These are phyloP conservation scores for Pteromalus puparum DNA, from an alignment of 1,140 invertebrate species.

Conservation along the genomic window DNA sequence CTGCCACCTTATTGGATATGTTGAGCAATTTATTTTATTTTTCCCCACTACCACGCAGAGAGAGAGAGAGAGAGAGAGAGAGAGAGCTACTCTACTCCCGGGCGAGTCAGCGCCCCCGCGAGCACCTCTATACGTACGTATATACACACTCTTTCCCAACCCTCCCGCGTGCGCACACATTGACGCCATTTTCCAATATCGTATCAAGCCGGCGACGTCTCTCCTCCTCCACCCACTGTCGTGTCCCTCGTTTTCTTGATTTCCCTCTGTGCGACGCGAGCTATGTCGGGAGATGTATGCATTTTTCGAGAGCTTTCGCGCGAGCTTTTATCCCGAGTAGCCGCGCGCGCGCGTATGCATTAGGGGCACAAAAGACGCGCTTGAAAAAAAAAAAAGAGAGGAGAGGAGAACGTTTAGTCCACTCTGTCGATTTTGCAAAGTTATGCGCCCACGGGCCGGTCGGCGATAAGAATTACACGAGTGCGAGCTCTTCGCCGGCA, in stretches of 20 bases:
- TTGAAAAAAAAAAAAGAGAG: too few species aligned
- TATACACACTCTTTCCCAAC: constrained; percentile 41
- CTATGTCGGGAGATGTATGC: constrained; percentile 27
- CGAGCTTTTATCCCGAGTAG: background rate
- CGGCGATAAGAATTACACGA: constrained; percentile 44
- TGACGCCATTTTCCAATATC: constrained; percentile 75
- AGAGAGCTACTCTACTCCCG: constrained; percentile 47
- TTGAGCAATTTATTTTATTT: constrained; percentile 76
- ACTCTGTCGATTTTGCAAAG: constrained; percentile 42
- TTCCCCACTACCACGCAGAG: constrained; percentile 65
- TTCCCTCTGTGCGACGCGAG: constrained; percentile 35
- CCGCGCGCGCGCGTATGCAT: background rate
- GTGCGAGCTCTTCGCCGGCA: background rate
- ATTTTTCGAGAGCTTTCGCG: constrained; percentile 14
- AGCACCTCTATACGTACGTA: constrained; percentile 27
- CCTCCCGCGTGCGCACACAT: constrained; percentile 71
- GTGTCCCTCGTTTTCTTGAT: constrained; percentile 43
- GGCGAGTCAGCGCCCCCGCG: constrained; percentile 54
- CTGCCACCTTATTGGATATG: constrained; percentile 75
- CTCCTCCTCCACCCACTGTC: constrained; percentile 11
- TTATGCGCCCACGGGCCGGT: constrained; percentile 19
- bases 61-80: constrained; percentile 49
- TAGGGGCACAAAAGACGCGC: constrained; percentile 9
- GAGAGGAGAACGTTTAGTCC: background rate
- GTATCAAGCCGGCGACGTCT: constrained; percentile 63